Evolutionary conservation across 2,113 vertebrate species (phyloP), one percentile per base, ranked within the genome.

Genomic region (Pontoporia blainvillei): DNA sequence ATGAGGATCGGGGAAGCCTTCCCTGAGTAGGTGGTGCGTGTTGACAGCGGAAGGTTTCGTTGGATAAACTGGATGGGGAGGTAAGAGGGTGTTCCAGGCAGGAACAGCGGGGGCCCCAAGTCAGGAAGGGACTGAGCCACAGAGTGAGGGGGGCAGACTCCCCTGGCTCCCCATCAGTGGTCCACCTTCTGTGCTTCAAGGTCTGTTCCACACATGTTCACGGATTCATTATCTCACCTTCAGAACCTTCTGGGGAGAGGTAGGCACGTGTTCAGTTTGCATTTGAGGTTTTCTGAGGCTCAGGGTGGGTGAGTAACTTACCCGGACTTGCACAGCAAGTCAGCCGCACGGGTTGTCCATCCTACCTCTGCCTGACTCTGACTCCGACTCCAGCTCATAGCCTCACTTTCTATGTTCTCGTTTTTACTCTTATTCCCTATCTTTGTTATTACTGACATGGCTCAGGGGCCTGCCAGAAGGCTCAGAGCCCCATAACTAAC

Each of bases 331-430:
- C 57, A 62, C 64, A 79, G 54, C 4, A 1, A 31, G n/a, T 61
- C 12, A n/a, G 64, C 10, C 14, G 1, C 75, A 39, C 66, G 9
- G 0, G 64, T 11, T 11, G 5, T 78, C 3, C 34, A 0, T 41
- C 71, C 23, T 31, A 1, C 34, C 89, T 57, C 57, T 66, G 54
- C 39, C 76, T 20, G 25, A 36, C 52, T 39, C 67, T 6, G 14
- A 79, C 20, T 12, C 34, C n/a, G 14, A 79, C 20, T 12, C 34
- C n/a, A n/a, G 36, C 81, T 20, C n/a, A 11, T 25, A 34, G 64
- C 29, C 71, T 79, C 34, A 21, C 10, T 23, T 34, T 61, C 41
- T n/a, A 0, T 27, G 4, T 94, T 59, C 52, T 84, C n/a, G 14
- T n/a, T 62, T 49, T 49, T 12, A 23, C 46, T 52, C 31, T 57